Evolutionary conservation across 1,140 invertebrate species (phyloP).

Genomic region (Tetragonula clypearis): DNA sequence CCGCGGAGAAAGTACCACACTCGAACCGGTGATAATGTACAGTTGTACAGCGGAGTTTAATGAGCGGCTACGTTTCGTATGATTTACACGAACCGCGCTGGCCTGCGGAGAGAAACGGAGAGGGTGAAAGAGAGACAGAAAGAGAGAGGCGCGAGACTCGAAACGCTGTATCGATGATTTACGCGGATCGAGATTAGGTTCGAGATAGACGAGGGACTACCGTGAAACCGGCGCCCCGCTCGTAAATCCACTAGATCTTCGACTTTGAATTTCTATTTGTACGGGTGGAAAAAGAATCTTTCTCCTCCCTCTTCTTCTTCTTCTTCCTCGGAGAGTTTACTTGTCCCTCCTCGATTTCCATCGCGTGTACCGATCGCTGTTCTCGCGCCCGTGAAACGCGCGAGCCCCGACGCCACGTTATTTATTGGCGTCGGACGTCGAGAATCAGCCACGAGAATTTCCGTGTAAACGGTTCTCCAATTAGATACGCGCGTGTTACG

Average conservation of each 20-base stretch:
- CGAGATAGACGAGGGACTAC: constrained; percentile 42
- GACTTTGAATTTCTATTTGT: constrained; percentile 31
- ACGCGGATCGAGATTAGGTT: constrained; percentile 44
- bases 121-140: too few relatives aligned
- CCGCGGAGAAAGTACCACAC: constrained; percentile 42
- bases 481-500: constrained; percentile 35
- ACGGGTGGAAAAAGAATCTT: not conserved
- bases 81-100: constrained; percentile 41
- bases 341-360: not conserved
- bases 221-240: constrained; percentile 8
- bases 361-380: constrained; percentile 21
- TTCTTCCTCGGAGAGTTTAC: not conserved
- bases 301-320: too few relatives aligned
- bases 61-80: constrained; percentile 49
- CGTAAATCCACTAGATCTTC: constrained; percentile 17
- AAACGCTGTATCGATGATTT: constrained; percentile 44
- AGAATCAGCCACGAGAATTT: constrained; percentile 6
- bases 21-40: constrained; percentile 39
- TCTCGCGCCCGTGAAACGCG: constrained; percentile 1
- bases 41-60: constrained; percentile 47
- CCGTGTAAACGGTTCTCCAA: constrained; percentile 44
- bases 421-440: constrained; percentile 17
- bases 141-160: not conserved
- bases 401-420: constrained; percentile 9
- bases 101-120: not conserved